Conservation (phyloP, 2,888 invertebrate species). For the Allygus modestus region DNA sequence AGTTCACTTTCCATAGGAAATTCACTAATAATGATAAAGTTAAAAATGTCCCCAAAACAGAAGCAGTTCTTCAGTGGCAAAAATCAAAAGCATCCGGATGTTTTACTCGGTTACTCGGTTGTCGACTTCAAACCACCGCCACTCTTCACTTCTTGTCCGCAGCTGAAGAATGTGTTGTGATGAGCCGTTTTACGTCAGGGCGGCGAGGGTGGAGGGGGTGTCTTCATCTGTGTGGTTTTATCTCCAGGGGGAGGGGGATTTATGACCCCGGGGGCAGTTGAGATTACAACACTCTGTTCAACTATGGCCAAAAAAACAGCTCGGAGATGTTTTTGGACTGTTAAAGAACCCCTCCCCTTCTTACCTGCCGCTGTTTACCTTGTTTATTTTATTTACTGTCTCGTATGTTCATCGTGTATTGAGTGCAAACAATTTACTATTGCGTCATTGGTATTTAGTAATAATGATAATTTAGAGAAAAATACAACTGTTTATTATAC, state of each 20-base stretch:
- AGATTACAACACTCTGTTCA: slow-evolving; percentile 54
- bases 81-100: too few species aligned
- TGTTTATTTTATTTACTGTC: neutral
- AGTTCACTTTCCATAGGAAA: too few species aligned
- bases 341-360: neutral
- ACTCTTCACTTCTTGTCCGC: neutral
- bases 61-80: too few species aligned
- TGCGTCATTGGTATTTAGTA: too few species aligned
- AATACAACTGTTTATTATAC: too few species aligned
- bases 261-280: slow-evolving; percentile 37
- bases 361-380: slow-evolving; percentile 9
- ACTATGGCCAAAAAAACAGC: slow-evolving; percentile 57
- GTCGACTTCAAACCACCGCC: neutral
- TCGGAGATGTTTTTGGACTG: slow-evolving; percentile 30
- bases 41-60: too few species aligned
- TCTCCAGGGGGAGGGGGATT: slow-evolving; percentile 51
- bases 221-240: slow-evolving; percentile 55
- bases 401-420: too few species aligned
- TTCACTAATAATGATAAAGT: too few species aligned
- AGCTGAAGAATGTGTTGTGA: slow-evolving; percentile 40
- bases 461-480: too few species aligned
- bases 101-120: too few species aligned
- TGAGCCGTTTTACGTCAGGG: slow-evolving; percentile 17
- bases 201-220: neutral
- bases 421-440: too few species aligned